phyloP scores from a whole-genome alignment of 2,797 vertebrate genomes.

The Toxotes lorentzi region DNA sequence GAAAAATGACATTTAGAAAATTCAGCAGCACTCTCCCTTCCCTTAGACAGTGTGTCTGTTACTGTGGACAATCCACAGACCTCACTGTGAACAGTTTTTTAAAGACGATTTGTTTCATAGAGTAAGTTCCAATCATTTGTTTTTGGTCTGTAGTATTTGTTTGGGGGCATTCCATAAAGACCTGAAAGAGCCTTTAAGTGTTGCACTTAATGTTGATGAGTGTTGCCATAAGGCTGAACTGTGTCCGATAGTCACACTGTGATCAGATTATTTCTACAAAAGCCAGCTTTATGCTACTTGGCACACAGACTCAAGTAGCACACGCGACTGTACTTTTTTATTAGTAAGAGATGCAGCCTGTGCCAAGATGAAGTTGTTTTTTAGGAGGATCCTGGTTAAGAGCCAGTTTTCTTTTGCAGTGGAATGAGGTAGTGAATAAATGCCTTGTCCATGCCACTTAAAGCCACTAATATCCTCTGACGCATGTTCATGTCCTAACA shows the following conservation, averaged over 20 bases:
- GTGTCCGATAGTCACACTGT: neutral
- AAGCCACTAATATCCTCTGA: constrained; percentile 7
- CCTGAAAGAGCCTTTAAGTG: neutral
- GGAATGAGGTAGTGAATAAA: constrained; percentile 31
- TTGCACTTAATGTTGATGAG: neutral
- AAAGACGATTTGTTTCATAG: neutral
- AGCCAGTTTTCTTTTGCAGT: neutral
- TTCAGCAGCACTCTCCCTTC: neutral
- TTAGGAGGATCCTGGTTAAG: neutral
- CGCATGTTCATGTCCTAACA: constrained; percentile 13
- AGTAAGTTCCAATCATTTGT: neutral
- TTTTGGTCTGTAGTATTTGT: neutral
- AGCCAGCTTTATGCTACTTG: neutral
- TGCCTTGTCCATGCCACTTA: constrained; percentile 14
- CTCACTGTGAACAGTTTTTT: neutral
- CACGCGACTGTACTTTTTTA: neutral
- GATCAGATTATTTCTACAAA: constrained; percentile 32
- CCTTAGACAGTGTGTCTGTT: neutral
- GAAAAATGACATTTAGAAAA: neutral
- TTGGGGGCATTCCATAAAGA: neutral
- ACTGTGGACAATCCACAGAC: too few species aligned
- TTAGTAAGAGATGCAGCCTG: neutral
- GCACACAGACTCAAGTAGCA: neutral
- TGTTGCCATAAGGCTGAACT: neutral
- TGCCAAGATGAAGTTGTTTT: neutral